These are phyloP conservation scores for Porites cylindrica DNA, from an alignment of 92 coral and sea anemone species.

Conservation along the genomic window DNA sequence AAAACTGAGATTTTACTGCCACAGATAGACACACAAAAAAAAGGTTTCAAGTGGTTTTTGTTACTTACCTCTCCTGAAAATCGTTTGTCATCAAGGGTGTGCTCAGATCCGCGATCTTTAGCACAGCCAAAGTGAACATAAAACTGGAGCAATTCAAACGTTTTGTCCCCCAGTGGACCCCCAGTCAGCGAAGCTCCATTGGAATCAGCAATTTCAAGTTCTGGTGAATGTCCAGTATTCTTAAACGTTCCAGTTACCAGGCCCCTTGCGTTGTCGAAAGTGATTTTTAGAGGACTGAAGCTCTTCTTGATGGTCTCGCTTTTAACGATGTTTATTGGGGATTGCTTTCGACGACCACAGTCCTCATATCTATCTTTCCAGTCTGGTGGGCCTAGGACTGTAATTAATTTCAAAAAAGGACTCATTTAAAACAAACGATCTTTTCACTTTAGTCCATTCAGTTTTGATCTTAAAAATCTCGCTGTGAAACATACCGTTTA, in stretches of 20 bases:
- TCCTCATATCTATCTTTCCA: not conserved
- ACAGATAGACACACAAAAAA: too few species aligned
- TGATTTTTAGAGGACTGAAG: not conserved
- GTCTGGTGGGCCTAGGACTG: too few species aligned
- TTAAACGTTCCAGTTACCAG: not conserved
- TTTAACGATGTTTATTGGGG: constrained; percentile 43
- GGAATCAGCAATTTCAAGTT: not conserved
- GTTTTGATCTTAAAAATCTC: too few species aligned
- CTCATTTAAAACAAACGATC: too few species aligned
- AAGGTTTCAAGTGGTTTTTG: too few species aligned
- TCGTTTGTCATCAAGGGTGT: constrained; percentile 14
- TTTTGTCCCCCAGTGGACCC: constrained; percentile 14
- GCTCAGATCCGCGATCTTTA: constrained; percentile 46
- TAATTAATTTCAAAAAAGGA: too few species aligned
- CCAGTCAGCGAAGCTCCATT: constrained; percentile 32
- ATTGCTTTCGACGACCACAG: constrained; percentile 34
- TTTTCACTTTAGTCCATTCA: too few species aligned
- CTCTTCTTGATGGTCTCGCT: not conserved
- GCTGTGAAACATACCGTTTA: too few species aligned
- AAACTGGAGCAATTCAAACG: constrained; percentile 37
- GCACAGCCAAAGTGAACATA: constrained; percentile 61
- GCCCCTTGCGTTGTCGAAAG: constrained; percentile 29
- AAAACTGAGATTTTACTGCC: too few species aligned
- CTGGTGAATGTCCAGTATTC: constrained; percentile 24
- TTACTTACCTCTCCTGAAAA: constrained; percentile 39